phyloP scores from a whole-genome alignment of 2,113 vertebrate genomes.

The Calyptommatus sinebrachiatus region DNA sequence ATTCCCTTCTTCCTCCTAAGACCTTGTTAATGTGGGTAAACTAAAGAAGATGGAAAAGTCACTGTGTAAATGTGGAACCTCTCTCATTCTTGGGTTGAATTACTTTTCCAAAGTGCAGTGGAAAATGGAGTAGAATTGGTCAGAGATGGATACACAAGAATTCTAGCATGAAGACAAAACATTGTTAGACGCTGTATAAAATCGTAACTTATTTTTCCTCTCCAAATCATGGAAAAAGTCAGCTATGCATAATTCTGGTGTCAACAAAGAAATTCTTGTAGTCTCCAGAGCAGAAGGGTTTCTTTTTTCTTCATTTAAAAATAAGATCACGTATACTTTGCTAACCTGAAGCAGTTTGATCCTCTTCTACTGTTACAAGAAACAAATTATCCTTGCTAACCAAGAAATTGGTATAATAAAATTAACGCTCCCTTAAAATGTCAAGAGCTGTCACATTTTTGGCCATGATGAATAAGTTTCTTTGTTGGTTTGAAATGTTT shows the following conservation, averaged over 20 bases:
- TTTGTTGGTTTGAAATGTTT: background rate
- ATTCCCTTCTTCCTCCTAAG: fast-evolving
- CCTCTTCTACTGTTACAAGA: background rate
- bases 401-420: background rate
- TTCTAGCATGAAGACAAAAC: background rate
- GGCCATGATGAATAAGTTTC: background rate
- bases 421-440: background rate
- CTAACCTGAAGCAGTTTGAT: background rate
- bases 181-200: background rate
- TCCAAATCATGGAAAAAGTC: background rate
- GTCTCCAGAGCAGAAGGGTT: background rate
- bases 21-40: background rate
- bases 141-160: background rate
- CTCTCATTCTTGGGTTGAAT: background rate
- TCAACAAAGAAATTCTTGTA: background rate
- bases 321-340: background rate
- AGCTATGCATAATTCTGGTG: background rate
- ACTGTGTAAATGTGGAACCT: background rate
- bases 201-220: background rate
- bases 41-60: background rate
- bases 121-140: background rate
- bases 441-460: background rate
- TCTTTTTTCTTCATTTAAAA: background rate
- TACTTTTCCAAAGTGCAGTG: background rate
- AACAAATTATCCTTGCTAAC: background rate